Evolutionary conservation across 2,113 vertebrate species (phyloP).

Genomic region (Grammomys surdaster): DNA sequence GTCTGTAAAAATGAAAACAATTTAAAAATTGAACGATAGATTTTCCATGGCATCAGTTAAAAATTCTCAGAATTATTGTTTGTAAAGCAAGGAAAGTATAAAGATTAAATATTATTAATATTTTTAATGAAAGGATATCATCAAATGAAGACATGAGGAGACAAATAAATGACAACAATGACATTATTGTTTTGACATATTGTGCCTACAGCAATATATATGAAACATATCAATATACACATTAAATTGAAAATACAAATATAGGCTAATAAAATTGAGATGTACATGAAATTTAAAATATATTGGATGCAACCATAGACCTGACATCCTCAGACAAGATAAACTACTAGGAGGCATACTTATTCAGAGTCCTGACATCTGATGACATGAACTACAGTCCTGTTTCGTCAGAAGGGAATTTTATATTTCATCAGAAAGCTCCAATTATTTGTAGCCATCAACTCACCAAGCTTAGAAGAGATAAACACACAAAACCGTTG

Average conservation of each 20-base stretch:
- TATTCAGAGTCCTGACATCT: conserved; percentile 31
- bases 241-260: conserved; percentile 61
- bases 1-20: background rate
- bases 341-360: conserved; percentile 41
- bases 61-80: background rate
- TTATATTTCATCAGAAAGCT: conserved; percentile 14
- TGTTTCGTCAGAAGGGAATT: conserved; percentile 35
- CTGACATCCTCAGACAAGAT: conserved; percentile 49
- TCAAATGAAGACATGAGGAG: background rate
- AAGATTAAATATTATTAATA: background rate
- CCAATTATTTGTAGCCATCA: conserved; percentile 39
- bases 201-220: background rate
- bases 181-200: conserved; percentile 64
- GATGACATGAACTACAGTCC: conserved; percentile 9
- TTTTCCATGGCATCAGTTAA: background rate
- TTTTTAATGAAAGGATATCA: conserved; percentile 15
- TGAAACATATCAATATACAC: conserved; percentile 38
- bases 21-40: background rate
- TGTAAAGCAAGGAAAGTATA: background rate
- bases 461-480: background rate
- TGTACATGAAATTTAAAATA: conserved; percentile 40
- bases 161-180: conserved; percentile 32
- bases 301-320: background rate
- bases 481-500: background rate
- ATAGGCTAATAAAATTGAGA: conserved; percentile 1